Base-by-base conservation (phyloP, 2,113 vertebrate species). In the Rhinolophus ferrumequinum region DNA sequence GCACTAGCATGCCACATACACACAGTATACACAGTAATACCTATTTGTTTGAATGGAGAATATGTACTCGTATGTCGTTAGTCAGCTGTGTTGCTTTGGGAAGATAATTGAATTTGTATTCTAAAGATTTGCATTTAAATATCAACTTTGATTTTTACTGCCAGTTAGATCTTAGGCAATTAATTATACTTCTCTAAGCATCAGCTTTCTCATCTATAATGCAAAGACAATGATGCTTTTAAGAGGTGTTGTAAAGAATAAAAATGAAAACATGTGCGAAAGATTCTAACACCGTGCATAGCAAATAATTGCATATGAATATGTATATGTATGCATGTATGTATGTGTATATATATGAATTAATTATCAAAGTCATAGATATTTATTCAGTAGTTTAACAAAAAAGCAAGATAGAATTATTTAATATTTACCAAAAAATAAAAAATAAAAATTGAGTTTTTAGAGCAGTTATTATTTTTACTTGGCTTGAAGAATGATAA, bases 121-220 rank as follows among this genome's bases (percentile, higher is more conserved):
- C 52, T 77, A 75, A 93, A 95, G 33, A 44, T 70, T 77, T 47
- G 4, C 26, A 75, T 70, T 90, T 87, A 90, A 91, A 82, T 77
- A 28, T 77, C 73, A 75, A 56, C 70, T 93, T 73, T 84, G 80
- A 70, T 83, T 73, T 81, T 81, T 41, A 30, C 9, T 67, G 54
- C 24, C 69, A 75, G 4, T 72, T 60, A 90, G 52, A 97, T 9
- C 21, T 81, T 73, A 82, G 26, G 73, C 38, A 62, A 97, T 89
- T 88, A 47, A 58, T 70, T 70, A 54, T 28, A 72, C 16, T 77
- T 88, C 73, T 60, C 38, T 60, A 56, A 76, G 18, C 2, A 30
- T 95, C 47, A 72, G n/a, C 22, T 93, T 79, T 96, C 64, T 87
- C 33, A 83, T 76, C 28, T 66, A 33, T 64, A 90, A 58, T 47